Evolutionary conservation across 2,113 vertebrate species (phyloP).

Genomic region (Tachysurus fulvidraco): DNA sequence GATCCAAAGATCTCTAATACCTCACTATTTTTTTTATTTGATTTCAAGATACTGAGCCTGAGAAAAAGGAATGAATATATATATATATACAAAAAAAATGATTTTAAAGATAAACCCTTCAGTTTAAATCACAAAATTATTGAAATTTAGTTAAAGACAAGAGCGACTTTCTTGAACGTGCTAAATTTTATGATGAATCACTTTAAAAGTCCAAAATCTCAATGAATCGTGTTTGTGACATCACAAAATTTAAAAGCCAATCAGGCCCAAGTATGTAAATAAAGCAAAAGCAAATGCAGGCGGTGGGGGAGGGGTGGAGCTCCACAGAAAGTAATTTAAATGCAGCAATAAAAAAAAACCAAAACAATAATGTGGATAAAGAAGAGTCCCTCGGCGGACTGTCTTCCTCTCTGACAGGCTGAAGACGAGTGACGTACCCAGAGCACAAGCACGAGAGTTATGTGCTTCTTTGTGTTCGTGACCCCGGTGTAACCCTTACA

Average conservation of each 20-base stretch:
- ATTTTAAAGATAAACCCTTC: not conserved
- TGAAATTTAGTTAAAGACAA: not conserved
- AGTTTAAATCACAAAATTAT: not conserved
- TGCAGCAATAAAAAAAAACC: not conserved
- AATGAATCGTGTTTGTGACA: not conserved
- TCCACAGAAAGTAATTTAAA: not conserved
- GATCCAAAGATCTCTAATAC: not conserved
- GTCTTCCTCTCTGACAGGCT: not conserved
- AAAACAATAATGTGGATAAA: not conserved
- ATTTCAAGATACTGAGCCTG: not conserved
- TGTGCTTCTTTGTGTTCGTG: slow-evolving; percentile 12
- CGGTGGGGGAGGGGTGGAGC: not conserved
- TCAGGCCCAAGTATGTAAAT: not conserved
- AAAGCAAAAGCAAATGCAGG: not conserved
- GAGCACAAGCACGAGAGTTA: not conserved
- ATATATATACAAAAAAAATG: not conserved
- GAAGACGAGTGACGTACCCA: not conserved
- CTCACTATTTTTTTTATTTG: too few relatives aligned
- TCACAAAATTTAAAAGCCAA: not conserved
- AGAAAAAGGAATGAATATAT: too few relatives aligned
- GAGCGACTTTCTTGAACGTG: not conserved
- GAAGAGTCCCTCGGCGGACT: not conserved
- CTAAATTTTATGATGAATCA: not conserved
- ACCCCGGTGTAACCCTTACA: slow-evolving; percentile 24
- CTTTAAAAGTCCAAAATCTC: not conserved